Evolutionary conservation across 1,140 invertebrate species (phyloP).

Genomic region (Euura lappo): DNA sequence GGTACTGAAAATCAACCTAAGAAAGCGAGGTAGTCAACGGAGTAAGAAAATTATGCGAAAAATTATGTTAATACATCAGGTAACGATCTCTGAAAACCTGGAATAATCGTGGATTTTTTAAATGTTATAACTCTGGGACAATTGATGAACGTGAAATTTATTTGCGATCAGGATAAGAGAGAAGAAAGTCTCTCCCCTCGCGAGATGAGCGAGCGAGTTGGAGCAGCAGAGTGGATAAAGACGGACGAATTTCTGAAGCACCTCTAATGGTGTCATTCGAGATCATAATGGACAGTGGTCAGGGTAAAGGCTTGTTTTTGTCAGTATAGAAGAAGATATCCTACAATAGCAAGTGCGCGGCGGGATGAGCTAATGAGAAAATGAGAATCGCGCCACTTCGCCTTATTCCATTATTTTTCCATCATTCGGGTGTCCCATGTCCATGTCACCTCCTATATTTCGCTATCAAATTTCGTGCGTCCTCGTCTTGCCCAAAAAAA

Average conservation of each 20-base stretch:
- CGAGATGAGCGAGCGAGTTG: neutral
- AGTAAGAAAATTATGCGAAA: too few relatives aligned
- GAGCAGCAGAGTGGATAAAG: neutral
- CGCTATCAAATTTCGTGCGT: neutral
- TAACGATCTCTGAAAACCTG: too few relatives aligned
- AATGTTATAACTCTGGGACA: too few relatives aligned
- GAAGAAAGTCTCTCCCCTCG: neutral
- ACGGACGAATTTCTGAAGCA: slow-evolving; percentile 12
- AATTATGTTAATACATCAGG: too few relatives aligned
- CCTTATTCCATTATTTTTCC: neutral
- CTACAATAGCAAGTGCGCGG: slow-evolving; percentile 3
- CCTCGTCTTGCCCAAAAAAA: neutral
- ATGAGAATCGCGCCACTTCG: neutral
- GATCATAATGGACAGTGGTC: slow-evolving; percentile 40
- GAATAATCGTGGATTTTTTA: too few relatives aligned
- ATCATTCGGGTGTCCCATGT: neutral
- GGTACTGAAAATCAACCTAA: too few relatives aligned
- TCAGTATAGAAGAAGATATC: slow-evolving; percentile 12
- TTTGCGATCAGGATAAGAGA: too few relatives aligned
- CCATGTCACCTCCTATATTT: neutral
- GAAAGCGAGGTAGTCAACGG: too few relatives aligned
- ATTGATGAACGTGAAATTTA: too few relatives aligned
- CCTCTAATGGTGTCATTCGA: slow-evolving; percentile 42
- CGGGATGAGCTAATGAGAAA: neutral
- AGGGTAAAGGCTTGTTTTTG: slow-evolving; percentile 39